Evolutionary conservation across 2,797 vertebrate species (phyloP).

Genomic region (Euthynnus affinis): DNA sequence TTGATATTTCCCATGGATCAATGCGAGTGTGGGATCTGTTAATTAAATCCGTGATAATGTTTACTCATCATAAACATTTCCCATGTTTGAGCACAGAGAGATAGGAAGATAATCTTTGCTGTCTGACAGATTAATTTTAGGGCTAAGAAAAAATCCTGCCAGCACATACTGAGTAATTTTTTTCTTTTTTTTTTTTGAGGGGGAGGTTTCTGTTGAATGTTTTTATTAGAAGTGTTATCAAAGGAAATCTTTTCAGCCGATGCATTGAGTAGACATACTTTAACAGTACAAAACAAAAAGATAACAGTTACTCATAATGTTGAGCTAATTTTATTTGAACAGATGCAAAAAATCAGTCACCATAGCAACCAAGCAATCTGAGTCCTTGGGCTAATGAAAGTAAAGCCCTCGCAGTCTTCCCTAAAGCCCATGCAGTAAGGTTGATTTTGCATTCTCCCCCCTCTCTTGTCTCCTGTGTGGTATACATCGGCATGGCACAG

Average conservation of each 20-base stretch:
- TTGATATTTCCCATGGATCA: slow-evolving; percentile 83
- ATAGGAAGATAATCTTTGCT: slow-evolving; percentile 74
- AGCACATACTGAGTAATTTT: slow-evolving; percentile 11
- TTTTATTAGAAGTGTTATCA: slow-evolving; percentile 41
- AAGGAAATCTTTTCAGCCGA: slow-evolving; percentile 18
- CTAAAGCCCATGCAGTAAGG: slow-evolving; percentile 22
- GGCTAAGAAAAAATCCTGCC: slow-evolving; percentile 53
- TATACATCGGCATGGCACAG: slow-evolving; percentile 55
- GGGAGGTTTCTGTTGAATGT: slow-evolving; percentile 19
- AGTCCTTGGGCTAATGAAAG: slow-evolving; percentile 55
- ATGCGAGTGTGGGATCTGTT: slow-evolving; percentile 80
- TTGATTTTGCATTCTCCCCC: slow-evolving; percentile 33
- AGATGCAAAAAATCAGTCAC: slow-evolving; percentile 50
- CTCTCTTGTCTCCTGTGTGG: slow-evolving; percentile 39
- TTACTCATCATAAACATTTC: slow-evolving; percentile 85
- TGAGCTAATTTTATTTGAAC: slow-evolving; percentile 34
- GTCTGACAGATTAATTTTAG: slow-evolving; percentile 79
- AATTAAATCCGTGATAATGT: slow-evolving; percentile 86
- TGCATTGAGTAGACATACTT: slow-evolving; percentile 1
- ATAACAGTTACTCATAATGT: not conserved
- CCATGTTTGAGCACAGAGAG: slow-evolving; percentile 74
- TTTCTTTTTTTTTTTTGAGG: not conserved
- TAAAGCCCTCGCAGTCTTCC: slow-evolving; percentile 10
- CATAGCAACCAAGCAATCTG: slow-evolving; percentile 52
- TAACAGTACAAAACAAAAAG: slow-evolving; percentile 31